Evolutionary conservation across 1,140 invertebrate species (phyloP).

Genomic region (Cydia pomonella): DNA sequence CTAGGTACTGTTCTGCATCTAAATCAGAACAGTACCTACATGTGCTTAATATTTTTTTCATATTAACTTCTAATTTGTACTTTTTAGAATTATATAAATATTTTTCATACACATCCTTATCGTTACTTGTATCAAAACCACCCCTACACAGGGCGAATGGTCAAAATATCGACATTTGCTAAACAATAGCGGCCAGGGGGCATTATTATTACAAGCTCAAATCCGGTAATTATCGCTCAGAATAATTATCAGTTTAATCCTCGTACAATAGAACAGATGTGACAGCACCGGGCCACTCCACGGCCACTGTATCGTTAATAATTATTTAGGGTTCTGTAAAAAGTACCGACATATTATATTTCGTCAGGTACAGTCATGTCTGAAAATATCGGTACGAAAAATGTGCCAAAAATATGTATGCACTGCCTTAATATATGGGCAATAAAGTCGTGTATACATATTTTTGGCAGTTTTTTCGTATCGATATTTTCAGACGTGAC

Average conservation of each 20-base stretch:
- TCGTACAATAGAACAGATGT: slow-evolving; percentile 72
- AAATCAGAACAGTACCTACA: no score
- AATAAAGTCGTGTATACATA: no score
- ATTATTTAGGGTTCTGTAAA: slow-evolving; percentile 55
- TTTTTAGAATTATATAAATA: background rate
- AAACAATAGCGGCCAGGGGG: slow-evolving; percentile 34
- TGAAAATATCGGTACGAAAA: no score
- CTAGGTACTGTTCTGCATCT: no score
- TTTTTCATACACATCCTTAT: background rate
- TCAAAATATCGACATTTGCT: slow-evolving; percentile 46
- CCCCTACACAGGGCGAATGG: slow-evolving; percentile 34
- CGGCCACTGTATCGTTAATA: slow-evolving; percentile 77
- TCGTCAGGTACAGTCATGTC: no score
- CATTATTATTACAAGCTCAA: slow-evolving; percentile 46
- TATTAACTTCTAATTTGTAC: no score
- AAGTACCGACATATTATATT: background rate
- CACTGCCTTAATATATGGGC: no score
- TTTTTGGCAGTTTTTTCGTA: no score
- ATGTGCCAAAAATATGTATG: no score
- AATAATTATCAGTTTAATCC: slow-evolving; percentile 78
- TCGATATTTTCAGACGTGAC: no score
- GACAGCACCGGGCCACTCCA: slow-evolving; percentile 72
- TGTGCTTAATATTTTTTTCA: no score
- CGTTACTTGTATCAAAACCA: background rate
- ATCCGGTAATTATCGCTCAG: slow-evolving; percentile 77